phyloP scores from a whole-genome alignment of 2,888 invertebrate species.

The Troides aeacus region DNA sequence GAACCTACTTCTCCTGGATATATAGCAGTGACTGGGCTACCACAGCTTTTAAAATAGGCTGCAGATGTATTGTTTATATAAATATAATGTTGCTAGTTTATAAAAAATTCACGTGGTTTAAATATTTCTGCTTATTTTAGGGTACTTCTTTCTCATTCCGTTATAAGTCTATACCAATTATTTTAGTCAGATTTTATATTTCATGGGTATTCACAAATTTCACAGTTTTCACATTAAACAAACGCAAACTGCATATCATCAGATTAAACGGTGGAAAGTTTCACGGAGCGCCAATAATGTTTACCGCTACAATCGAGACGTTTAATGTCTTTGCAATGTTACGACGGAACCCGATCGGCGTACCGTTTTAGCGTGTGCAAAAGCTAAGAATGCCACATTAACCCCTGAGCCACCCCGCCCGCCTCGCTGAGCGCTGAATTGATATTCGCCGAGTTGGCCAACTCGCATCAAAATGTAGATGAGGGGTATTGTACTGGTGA shows the following conservation, averaged over 20 bases:
- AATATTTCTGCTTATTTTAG: too few relatives aligned
- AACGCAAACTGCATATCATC: neutral
- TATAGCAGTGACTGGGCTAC: too few relatives aligned
- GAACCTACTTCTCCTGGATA: too few relatives aligned
- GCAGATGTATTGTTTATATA: too few relatives aligned
- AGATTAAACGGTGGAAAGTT: constrained; percentile 7
- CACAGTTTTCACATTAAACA: too few relatives aligned
- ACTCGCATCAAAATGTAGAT: constrained; percentile 46
- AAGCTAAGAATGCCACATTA: constrained; percentile 24
- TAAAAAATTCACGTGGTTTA: too few relatives aligned
- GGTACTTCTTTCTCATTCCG: too few relatives aligned
- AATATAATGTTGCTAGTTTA: too few relatives aligned
- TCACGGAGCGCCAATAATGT: constrained; percentile 2
- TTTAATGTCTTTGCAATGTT: constrained; percentile 16
- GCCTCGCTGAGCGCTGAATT: constrained; percentile 43
- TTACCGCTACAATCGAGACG: constrained; percentile 16
- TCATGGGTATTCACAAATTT: too few relatives aligned
- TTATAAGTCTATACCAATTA: too few relatives aligned
- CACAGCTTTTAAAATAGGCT: too few relatives aligned
- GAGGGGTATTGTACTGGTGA: constrained; percentile 42
- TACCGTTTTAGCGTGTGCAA: constrained; percentile 17
- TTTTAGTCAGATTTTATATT: too few relatives aligned
- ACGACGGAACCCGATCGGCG: constrained; percentile 1
- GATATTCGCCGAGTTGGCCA: constrained; percentile 43
- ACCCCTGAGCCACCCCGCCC: constrained; percentile 20